Percentiles rank a stretch among this genome's conserved stretches.
phyloP scores from a whole-genome alignment of 2,113 vertebrate species.

The Crotophaga sulcirostris region DNA sequence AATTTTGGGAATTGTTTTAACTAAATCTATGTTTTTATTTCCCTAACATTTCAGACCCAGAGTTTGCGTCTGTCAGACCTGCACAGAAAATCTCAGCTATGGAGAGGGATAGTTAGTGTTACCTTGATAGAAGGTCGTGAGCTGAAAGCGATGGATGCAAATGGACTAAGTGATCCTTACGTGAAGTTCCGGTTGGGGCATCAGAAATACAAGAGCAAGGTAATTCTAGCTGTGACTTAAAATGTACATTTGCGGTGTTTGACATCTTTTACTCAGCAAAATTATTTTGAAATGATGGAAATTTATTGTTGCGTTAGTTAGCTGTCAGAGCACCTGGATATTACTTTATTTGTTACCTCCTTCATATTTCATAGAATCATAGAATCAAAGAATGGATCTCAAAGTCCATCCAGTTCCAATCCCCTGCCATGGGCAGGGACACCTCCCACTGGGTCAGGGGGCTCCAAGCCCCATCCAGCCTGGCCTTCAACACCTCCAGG shows the following conservation, averaged over 20 bases:
- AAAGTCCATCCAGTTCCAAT: too few relatives aligned
- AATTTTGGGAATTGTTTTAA: neutral
- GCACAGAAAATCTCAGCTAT: conserved; percentile 92
- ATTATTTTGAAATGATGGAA: neutral
- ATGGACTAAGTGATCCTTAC: conserved; percentile 92
- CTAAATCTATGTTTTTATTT: conserved; percentile 11
- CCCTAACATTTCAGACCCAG: conserved; percentile 84
- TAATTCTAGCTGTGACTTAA: conserved; percentile 31
- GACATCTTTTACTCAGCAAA: neutral
- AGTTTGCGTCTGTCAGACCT: conserved; percentile 92
- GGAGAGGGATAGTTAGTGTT: conserved; percentile 95
- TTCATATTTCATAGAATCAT: too few relatives aligned
- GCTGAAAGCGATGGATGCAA: conserved; percentile 92
- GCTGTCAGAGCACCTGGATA: neutral
- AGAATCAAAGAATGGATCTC: too few relatives aligned
- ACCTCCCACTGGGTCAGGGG: too few relatives aligned
- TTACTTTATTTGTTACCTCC: neutral
- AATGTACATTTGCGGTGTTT: fast-evolving
- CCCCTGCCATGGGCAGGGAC: too few relatives aligned
- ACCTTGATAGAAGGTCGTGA: conserved; percentile 89
- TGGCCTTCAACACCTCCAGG: too few relatives aligned
- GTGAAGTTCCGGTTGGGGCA: conserved; percentile 94
- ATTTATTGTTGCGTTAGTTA: neutral
- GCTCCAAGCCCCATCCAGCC: too few relatives aligned
- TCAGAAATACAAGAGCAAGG: conserved; percentile 99